Evolutionary conservation across 1,140 invertebrate species (phyloP).

Genomic region (Ditylenchus dipsaci): DNA sequence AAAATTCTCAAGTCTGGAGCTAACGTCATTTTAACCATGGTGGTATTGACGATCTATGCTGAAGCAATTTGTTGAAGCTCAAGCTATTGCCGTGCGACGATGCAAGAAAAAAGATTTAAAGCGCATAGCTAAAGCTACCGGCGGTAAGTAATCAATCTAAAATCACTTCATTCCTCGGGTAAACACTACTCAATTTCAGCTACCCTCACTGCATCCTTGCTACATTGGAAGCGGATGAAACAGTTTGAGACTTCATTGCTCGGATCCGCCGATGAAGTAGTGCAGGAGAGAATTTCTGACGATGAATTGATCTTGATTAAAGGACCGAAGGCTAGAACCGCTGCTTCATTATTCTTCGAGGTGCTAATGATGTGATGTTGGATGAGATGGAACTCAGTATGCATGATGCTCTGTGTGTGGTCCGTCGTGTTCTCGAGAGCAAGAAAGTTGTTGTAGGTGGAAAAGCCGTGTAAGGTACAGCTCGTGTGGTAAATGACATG

Average conservation of each 20-base stretch:
- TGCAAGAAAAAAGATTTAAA: conserved; percentile 91
- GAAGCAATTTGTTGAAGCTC: conserved; percentile 95
- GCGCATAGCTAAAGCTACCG: conserved; percentile 98
- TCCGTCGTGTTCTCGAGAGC: conserved; percentile 90
- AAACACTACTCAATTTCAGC: too few relatives aligned
- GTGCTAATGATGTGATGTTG: conserved; percentile 96
- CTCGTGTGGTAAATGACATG: too few relatives aligned
- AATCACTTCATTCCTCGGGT: too few relatives aligned
- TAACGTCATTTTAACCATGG: conserved; percentile 88
- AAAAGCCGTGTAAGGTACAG: conserved; percentile 95
- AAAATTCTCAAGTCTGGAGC: conserved; percentile 89
- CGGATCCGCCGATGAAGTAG: conserved; percentile 91
- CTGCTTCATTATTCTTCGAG: conserved; percentile 68
- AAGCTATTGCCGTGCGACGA: conserved; percentile 90
- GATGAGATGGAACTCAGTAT: conserved; percentile 99
- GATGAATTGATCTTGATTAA: conserved; percentile 96
- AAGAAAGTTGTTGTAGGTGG: conserved; percentile 92
- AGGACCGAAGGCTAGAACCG: conserved; percentile 81
- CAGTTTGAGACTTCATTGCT: conserved; percentile 83
- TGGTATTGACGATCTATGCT: conserved; percentile 97
- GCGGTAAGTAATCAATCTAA: conserved; percentile 65
- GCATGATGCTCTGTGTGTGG: conserved; percentile 92
- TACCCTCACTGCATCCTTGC: conserved; percentile 83
- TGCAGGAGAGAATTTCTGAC: conserved; percentile 90
- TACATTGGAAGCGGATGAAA: conserved; percentile 97